Percentiles rank a stretch among this genome's conserved stretches.
Evolutionary conservation across 2,113 vertebrate species (phyloP).

Genomic region (Saccopteryx bilineata): DNA sequence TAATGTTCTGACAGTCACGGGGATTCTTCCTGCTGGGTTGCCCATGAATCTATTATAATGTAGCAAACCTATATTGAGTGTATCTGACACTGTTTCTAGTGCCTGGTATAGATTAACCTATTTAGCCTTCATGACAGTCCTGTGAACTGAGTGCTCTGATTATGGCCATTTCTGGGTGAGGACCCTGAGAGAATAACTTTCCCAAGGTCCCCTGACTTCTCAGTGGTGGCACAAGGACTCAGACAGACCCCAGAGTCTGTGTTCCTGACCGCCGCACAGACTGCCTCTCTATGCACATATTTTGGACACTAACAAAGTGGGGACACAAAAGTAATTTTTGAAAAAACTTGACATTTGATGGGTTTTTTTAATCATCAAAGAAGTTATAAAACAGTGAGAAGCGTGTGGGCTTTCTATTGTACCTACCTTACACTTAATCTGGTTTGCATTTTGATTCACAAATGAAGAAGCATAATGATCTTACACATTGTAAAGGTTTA

Average conservation of each 20-base stretch:
- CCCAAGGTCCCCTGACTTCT: background rate
- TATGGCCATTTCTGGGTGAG: background rate
- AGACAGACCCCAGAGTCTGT: background rate
- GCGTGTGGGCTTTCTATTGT: background rate
- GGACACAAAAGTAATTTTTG: background rate
- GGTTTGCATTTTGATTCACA: background rate
- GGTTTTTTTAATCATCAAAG: background rate
- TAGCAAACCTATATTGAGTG: background rate
- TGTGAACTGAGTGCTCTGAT: background rate
- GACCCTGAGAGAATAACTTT: background rate
- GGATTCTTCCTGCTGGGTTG: background rate
- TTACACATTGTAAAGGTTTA: background rate
- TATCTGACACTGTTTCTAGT: background rate
- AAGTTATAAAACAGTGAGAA: background rate
- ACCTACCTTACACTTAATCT: background rate
- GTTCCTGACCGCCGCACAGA: rapidly evolving
- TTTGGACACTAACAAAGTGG: background rate
- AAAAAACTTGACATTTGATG: background rate
- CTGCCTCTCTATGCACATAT: background rate
- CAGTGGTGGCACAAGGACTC: background rate
- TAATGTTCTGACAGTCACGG: background rate
- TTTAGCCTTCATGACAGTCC: background rate
- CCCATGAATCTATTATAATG: background rate
- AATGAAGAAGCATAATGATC: background rate
- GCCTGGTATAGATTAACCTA: background rate